These are phyloP conservation scores for Battus philenor DNA, from an alignment of 1,140 invertebrate species.

Conservation along the genomic window DNA sequence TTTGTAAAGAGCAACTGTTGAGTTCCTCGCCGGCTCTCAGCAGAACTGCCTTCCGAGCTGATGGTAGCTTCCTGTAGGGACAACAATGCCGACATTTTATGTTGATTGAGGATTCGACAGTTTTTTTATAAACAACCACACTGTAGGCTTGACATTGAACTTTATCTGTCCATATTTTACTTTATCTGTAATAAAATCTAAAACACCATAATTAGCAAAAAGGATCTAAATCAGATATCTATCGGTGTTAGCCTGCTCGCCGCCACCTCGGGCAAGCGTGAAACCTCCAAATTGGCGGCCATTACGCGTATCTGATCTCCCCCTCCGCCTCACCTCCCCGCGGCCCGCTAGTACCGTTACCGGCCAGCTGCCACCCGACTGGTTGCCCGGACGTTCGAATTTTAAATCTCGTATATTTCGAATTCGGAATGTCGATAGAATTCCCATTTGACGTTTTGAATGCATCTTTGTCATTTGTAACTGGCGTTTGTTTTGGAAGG, in stretches of 20 bases:
- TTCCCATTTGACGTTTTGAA: background rate
- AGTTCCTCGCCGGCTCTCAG: too few species aligned
- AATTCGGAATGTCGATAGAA: slow-evolving; percentile 12
- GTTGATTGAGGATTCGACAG: too few species aligned
- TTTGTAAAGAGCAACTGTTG: too few species aligned
- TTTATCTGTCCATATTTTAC: too few species aligned
- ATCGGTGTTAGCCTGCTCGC: background rate
- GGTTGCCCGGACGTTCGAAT: slow-evolving; percentile 6
- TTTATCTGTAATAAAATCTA: too few species aligned
- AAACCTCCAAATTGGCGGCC: slow-evolving; percentile 13
- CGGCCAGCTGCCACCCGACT: slow-evolving; percentile 5
- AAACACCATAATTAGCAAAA: too few species aligned
- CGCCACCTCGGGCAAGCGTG: slow-evolving; percentile 7
- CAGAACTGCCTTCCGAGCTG: too few species aligned
- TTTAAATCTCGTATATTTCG: slow-evolving; percentile 4
- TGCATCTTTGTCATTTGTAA: background rate
- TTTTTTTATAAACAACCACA: too few species aligned
- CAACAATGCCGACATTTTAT: too few species aligned
- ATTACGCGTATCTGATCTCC: slow-evolving; percentile 17
- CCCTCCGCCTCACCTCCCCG: background rate
- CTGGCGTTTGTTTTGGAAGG: background rate
- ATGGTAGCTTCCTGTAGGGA: too few species aligned
- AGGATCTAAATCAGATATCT: slow-evolving; percentile 5
- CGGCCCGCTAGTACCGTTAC: slow-evolving; percentile 11
- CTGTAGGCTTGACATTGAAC: too few species aligned